A percentile compares a stretch with the other conserved stretches of the same genome.
Conservation (phyloP, 1,140 invertebrate genomes). For the Lysiphlebus fabarum region DNA sequence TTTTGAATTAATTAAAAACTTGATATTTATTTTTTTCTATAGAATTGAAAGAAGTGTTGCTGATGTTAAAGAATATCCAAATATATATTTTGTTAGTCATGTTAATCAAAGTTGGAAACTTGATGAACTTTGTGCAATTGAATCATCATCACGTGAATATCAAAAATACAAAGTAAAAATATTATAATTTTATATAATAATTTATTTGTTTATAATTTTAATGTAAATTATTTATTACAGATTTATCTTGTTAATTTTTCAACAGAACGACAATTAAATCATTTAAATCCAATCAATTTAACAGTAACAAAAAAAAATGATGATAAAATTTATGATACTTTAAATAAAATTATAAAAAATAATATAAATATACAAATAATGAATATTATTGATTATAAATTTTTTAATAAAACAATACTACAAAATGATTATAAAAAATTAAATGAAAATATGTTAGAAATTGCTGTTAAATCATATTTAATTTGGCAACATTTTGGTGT, state of each 20-base stretch:
- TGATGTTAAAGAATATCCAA: constrained; percentile 24
- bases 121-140: constrained; percentile 38
- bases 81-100: constrained; percentile 41
- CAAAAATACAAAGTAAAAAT: constrained; percentile 36
- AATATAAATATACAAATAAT: constrained; percentile 31
- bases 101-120: constrained; percentile 35
- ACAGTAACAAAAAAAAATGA: neutral
- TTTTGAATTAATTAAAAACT: too few relatives aligned
- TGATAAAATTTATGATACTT: constrained; percentile 18
- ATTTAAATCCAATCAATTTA: neutral
- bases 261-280: neutral
- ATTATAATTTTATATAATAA: constrained; percentile 7
- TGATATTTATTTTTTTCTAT: too few relatives aligned
- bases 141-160: constrained; percentile 35
- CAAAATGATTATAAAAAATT: constrained; percentile 27
- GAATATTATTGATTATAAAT: constrained; percentile 30
- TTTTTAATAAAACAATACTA: constrained; percentile 38
- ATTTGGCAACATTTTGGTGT: constrained; percentile 42
- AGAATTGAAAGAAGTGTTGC: constrained; percentile 17
- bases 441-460: constrained; percentile 29
- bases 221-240: constrained; percentile 24
- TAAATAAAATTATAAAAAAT: constrained; percentile 17
- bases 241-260: constrained; percentile 39
- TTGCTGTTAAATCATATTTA: constrained; percentile 38
- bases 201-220: constrained; percentile 3